Conservation (phyloP, 2,113 vertebrate genomes). For the Bubalus kerabau region DNA sequence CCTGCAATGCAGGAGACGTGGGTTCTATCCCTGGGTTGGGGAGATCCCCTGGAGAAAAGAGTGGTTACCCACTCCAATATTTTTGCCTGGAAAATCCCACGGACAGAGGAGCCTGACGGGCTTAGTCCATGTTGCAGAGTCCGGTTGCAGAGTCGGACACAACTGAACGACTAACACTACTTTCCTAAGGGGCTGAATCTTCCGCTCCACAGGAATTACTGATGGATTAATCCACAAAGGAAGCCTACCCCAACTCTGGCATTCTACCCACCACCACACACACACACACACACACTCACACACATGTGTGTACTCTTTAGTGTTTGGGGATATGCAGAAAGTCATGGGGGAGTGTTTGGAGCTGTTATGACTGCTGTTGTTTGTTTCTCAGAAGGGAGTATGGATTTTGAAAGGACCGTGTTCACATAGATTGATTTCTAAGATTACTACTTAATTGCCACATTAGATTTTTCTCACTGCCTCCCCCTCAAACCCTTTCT, state of each 20-base stretch:
- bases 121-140: neutral
- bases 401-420: neutral
- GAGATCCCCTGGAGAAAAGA: neutral
- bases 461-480: neutral
- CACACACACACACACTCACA: neutral
- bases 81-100: neutral
- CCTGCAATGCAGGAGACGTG: neutral
- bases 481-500: slow-evolving; percentile 36
- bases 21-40: neutral
- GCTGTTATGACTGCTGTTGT: neutral
- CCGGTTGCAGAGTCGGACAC: neutral
- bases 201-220: neutral
- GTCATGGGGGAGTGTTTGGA: neutral
- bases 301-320: neutral
- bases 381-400: neutral
- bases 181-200: neutral
- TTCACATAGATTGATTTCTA: neutral
- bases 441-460: slow-evolving; percentile 17
- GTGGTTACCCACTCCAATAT: neutral
- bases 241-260: neutral
- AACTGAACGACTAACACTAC: neutral
- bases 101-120: neutral
- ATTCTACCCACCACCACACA: neutral
- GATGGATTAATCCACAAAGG: neutral
- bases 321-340: neutral